A percentile compares a stretch with the other conserved stretches of the same genome.
Conservation (phyloP, 2,888 invertebrate species). For the Frankliniella intonsa region DNA sequence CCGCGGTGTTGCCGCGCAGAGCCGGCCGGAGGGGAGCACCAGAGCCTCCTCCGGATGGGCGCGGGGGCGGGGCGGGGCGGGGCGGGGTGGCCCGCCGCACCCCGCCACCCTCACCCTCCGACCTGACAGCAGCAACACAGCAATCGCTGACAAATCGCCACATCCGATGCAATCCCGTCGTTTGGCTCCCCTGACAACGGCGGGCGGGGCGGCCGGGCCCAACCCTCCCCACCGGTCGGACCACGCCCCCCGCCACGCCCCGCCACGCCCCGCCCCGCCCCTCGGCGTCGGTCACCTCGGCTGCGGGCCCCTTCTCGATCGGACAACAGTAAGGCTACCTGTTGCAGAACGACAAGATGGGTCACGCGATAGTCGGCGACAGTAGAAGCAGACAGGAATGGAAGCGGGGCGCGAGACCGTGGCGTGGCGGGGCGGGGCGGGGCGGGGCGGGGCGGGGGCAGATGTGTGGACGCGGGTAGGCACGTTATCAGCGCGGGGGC, state of each 20-base stretch:
- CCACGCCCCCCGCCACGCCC: not conserved
- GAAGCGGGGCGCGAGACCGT: not conserved
- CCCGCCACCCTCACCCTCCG: not conserved
- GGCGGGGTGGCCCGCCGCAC: not conserved
- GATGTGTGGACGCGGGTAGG: no score
- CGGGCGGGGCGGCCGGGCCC: no score
- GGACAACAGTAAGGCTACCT: not conserved
- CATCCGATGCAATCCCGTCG: no score
- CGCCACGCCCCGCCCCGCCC: not conserved
- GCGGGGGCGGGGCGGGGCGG: not conserved
- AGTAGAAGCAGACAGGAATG: no score
- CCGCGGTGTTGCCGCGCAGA: not conserved
- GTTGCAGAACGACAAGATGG: not conserved
- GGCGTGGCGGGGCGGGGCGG: not conserved
- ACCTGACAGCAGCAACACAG: not conserved
- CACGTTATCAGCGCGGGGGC: no score
- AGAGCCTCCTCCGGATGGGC: not conserved
- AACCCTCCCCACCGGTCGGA: not conserved
- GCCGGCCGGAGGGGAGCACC: not conserved
- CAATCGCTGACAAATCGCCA: conserved; percentile 1
- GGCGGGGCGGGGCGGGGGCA: no score
- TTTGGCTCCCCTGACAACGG: no score
- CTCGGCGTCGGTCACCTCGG: not conserved
- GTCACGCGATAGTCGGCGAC: not conserved
- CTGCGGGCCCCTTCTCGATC: not conserved